These are phyloP conservation scores for Toxotes jaculatrix DNA, from an alignment of 2,113 vertebrate genomes.

Conservation along the genomic window DNA sequence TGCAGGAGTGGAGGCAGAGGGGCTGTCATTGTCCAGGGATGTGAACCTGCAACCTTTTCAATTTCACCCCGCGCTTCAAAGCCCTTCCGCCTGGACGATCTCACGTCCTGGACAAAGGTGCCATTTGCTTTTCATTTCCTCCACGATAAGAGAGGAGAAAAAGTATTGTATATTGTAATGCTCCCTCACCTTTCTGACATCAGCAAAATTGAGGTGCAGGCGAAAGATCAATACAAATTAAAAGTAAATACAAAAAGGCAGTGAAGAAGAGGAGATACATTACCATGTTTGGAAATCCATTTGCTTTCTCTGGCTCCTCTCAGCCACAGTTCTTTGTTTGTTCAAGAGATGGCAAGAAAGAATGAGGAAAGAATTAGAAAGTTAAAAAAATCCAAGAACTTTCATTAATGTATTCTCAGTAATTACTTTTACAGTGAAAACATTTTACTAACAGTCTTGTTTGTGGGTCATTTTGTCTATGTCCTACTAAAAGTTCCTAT, in stretches of 20 bases:
- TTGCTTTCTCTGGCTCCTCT: slow-evolving; percentile 69
- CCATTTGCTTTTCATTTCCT: slow-evolving; percentile 89
- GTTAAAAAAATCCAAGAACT: slow-evolving; percentile 53
- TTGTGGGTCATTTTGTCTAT: not conserved
- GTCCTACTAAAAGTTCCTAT: not conserved
- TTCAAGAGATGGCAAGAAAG: slow-evolving; percentile 53
- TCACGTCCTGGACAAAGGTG: slow-evolving; percentile 85
- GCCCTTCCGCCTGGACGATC: slow-evolving; percentile 82
- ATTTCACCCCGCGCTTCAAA: slow-evolving; percentile 83
- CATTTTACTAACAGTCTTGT: not conserved
- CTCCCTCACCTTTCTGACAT: slow-evolving; percentile 85
- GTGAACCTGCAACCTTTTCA: slow-evolving; percentile 88
- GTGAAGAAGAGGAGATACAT: slow-evolving; percentile 68
- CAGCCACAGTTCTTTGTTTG: slow-evolving; percentile 71
- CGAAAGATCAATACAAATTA: slow-evolving; percentile 89
- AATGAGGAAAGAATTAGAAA: slow-evolving; percentile 51
- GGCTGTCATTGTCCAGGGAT: slow-evolving; percentile 85
- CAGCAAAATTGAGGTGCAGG: slow-evolving; percentile 82
- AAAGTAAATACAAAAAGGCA: slow-evolving; percentile 87
- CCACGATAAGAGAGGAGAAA: slow-evolving; percentile 79
- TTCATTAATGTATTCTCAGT: slow-evolving; percentile 30
- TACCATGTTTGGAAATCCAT: slow-evolving; percentile 79
- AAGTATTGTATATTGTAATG: slow-evolving; percentile 88
- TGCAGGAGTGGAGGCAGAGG: slow-evolving; percentile 79
- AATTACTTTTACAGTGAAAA: slow-evolving; percentile 21